Evolutionary conservation across 2,797 vertebrate genomes (phyloP), one percentile per base, ranked within the genome.

Genomic region (Thalassophryne amazonica): DNA sequence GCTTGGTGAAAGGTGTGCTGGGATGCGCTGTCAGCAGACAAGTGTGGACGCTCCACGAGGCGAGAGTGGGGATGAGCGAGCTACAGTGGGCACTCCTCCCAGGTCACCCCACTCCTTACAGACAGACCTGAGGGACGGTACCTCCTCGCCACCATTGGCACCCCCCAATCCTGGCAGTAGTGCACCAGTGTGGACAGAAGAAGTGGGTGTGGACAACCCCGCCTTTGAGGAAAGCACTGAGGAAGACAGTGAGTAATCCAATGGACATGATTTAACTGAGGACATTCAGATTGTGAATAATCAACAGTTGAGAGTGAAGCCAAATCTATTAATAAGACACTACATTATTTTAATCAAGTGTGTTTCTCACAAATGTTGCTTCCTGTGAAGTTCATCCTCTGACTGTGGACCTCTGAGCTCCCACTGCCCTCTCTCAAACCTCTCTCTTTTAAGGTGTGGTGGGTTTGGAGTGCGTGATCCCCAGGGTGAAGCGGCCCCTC

Each of bases 151-250:
- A 2, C 88, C 81, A 38, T 56, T 86, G 3, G 73, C 73, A 42
- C 69, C 78, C 13, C 78, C 70, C 28, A 77, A 73, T 24, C 80
- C 81, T 8, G 80, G 87, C 1, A 65, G 86, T 0, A 67, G 88
- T 4, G 87, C 88, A 21, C 88, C 93, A 0, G 4, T 70, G 0
- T 96, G 94, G 94, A 89, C 89, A 0, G 93, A 96, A 0, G 94
- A 97, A 7, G 88, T 93, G 0, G 74, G 94, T 59, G 87, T 95
- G 1, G 95, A 99, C 86, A 99, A 97, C 85, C 94, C 93, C 0
- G 93, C 94, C 71, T 98, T 97, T 15, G 97, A 99, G 73, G 96
- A 97, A 86, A 95, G 65, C 85, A 86, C 88, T 0, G 89, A 90
- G 58, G 88, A 94, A 55, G 95, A 98, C 62, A 91, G 97, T 99